Evolutionary conservation across 1,140 invertebrate species (phyloP).

Genomic region (Drosophila baimaii): DNA sequence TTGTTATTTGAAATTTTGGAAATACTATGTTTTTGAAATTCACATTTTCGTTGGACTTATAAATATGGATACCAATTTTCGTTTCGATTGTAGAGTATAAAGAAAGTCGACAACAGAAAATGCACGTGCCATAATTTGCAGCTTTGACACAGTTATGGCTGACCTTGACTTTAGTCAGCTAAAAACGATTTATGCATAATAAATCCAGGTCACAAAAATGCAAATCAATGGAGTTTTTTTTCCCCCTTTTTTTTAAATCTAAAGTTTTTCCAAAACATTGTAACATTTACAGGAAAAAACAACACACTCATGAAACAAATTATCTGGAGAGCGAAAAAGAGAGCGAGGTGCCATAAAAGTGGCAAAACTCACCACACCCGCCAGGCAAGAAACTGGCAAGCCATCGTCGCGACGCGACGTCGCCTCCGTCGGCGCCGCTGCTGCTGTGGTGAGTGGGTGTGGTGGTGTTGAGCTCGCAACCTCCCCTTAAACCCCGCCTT

Average conservation of each 20-base stretch:
- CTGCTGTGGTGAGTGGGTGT: constrained; percentile 24
- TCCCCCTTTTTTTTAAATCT: not conserved
- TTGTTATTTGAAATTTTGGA: not conserved
- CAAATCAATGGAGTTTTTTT: constrained; percentile 4
- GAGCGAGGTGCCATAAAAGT: constrained; percentile 65
- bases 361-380: constrained; percentile 63
- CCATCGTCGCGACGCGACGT: not conserved
- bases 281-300: constrained; percentile 9
- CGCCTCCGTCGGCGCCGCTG: constrained; percentile 23
- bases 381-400: constrained; percentile 25
- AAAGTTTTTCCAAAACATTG: constrained; percentile 25
- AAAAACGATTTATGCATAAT: constrained; percentile 3
- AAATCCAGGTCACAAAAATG: constrained; percentile 9
- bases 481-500: constrained; percentile 80
- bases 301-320: constrained; percentile 14
- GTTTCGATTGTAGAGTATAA: not conserved
- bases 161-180: constrained; percentile 13
- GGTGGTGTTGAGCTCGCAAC: constrained; percentile 36
- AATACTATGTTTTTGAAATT: not conserved
- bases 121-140: constrained; percentile 9
- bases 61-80: not conserved
- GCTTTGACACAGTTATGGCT: constrained; percentile 10
- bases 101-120: not conserved
- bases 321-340: constrained; percentile 10
- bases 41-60: not conserved